A percentile compares a stretch with the other conserved stretches of the same genome.
These are phyloP conservation scores for Hypomecis punctinalis DNA, from an alignment of 2,888 invertebrate species.

Conservation along the genomic window DNA sequence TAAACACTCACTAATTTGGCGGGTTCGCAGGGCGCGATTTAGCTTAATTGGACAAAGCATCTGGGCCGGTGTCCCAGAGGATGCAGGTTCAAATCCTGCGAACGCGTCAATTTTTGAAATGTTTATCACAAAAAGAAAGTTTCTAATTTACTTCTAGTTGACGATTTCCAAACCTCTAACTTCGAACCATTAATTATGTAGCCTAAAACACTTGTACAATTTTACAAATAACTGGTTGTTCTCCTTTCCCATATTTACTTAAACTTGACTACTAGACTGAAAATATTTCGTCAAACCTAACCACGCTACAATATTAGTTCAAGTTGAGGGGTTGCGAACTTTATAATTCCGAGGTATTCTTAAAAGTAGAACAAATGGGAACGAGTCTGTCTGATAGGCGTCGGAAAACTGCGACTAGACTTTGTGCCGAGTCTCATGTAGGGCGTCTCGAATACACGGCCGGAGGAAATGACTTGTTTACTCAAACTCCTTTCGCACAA, in stretches of 20 bases:
- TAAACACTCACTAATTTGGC: no score
- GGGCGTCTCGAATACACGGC: slow-evolving; percentile 17
- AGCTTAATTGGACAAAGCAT: no score
- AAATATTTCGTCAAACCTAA: slow-evolving; percentile 12
- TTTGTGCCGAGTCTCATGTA: slow-evolving; percentile 25
- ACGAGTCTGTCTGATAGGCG: slow-evolving; percentile 22
- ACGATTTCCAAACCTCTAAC: no score
- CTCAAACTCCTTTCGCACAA: slow-evolving; percentile 31
- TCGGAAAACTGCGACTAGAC: slow-evolving; percentile 25
- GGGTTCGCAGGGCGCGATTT: no score
- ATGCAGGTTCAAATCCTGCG: no score
- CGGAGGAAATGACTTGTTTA: slow-evolving; percentile 47
- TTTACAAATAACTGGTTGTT: not conserved
- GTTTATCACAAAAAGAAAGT: no score
- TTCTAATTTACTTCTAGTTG: no score
- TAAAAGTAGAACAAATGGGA: slow-evolving; percentile 20
- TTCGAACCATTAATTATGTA: no score
- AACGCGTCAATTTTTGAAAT: no score
- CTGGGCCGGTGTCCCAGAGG: no score
- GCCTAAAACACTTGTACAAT: not conserved
- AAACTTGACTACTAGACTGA: not conserved
- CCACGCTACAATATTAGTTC: slow-evolving; percentile 5
- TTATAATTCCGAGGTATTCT: slow-evolving; percentile 16
- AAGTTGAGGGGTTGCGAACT: slow-evolving; percentile 4
- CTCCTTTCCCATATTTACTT: slow-evolving; percentile 7